Evolutionary conservation across 2,888 invertebrate genomes (phyloP).

Genomic region (Halictus ligatus): DNA sequence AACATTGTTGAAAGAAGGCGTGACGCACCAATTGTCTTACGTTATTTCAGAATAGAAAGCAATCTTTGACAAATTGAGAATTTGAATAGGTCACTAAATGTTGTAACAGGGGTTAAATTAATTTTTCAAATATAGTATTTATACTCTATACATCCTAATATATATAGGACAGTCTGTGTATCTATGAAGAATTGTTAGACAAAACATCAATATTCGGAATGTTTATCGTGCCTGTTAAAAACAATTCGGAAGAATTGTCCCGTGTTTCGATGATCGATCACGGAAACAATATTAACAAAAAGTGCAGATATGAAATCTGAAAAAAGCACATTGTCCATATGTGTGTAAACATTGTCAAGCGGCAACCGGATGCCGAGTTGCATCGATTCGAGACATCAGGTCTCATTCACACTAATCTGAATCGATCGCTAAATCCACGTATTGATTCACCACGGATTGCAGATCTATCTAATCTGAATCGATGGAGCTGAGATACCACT

Average conservation of each 20-base stretch:
- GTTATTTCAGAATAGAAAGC: no score
- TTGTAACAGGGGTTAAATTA: no score
- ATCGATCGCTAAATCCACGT: conserved; percentile 28
- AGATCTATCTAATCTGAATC: conserved; percentile 45
- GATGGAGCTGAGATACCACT: neutral
- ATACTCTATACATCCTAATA: no score
- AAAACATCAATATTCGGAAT: neutral
- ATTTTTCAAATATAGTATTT: no score
- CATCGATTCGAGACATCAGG: conserved; percentile 40
- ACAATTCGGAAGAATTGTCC: neutral
- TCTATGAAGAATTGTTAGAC: no score
- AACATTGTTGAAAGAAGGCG: no score
- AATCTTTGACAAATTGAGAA: no score
- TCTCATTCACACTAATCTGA: conserved; percentile 30
- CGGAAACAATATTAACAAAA: no score
- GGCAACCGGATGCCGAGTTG: neutral
- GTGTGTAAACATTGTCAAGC: neutral
- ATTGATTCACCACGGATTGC: conserved; percentile 28
- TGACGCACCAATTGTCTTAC: no score
- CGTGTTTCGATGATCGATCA: neutral
- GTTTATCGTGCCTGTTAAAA: neutral
- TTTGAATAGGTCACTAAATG: no score
- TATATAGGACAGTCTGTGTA: no score
- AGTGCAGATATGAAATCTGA: neutral
- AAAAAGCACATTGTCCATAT: neutral